Conservation (phyloP, 2,797 vertebrate genomes). For the Micromesistius poutassou region DNA sequence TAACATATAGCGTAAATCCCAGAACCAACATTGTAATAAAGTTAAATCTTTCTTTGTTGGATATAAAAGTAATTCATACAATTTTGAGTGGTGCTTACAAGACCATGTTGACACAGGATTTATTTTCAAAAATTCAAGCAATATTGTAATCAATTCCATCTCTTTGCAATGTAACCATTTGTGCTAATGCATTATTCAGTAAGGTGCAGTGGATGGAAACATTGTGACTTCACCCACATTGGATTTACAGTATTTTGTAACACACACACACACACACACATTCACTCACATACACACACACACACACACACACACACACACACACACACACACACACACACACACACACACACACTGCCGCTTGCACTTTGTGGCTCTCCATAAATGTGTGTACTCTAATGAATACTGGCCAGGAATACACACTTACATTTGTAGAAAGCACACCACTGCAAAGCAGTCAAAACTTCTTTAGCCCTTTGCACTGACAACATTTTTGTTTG, state of each 20-base stretch:
- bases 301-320: too few relatives aligned
- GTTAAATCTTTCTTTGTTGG: not conserved
- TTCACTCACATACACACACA: not conserved
- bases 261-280: not conserved
- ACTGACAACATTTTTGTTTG: not conserved
- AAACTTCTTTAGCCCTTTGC: not conserved
- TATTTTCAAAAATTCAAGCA: not conserved
- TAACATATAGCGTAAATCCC: not conserved
- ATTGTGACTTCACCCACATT: not conserved
- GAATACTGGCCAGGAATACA: not conserved
- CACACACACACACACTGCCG: not conserved
- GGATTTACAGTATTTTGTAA: not conserved
- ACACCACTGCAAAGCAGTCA: not conserved
- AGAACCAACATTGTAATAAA: not conserved
- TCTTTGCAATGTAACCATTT: not conserved
- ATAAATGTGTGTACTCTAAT: not conserved
- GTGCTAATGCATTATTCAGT: not conserved
- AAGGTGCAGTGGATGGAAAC: not conserved
- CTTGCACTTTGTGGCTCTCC: constrained; percentile 1
- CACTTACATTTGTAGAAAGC: not conserved
- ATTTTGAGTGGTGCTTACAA: not conserved
- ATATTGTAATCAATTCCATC: constrained; percentile 1
- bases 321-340: too few relatives aligned
- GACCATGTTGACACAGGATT: not conserved
- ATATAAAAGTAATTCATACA: not conserved